Base-by-base conservation (phyloP, 2,797 vertebrate species). In the Sebastes paucispinis region DNA sequence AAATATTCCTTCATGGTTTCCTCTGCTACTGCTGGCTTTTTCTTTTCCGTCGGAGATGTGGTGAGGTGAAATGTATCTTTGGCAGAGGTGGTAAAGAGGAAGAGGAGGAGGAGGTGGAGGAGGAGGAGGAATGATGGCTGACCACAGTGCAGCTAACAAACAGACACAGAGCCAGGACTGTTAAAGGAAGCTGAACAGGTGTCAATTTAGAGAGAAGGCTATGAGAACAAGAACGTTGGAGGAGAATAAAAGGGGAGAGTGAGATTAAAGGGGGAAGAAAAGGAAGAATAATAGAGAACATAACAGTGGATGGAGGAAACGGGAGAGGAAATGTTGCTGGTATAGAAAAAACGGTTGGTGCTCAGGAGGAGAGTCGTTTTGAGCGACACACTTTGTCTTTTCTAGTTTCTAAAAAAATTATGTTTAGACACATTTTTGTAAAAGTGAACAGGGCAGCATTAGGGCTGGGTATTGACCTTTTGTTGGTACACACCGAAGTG, bases 31-130 rank as follows among this genome's bases (percentile, higher is more conserved):
- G 81, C 72, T 25, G 65, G 39, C 72, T 80, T 80, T 83, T 83
- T 80, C 70, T 74, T 80, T 77, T 82, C 83, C 72, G 60, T 85
- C 20, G 13, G 79, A 81, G 78, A 87, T 83, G 86, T 83, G 89
- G 87, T 80, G 73, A 87, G 70, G 71, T 86, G 83, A 92, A 91
- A 91, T 91, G 92, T 91, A 89, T 91, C 91, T 90, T 91, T 93
- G 91, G 91, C 87, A 87, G 71, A 82, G 69, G 13, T 69, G 76
- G 58, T 60, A 71, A 58, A 12, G 81, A 74, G 64, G 34, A 70
- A 47, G 75, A 71, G 69, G 24, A 76, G 75, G 75, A 69, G 69
- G n/a, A 78, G 75, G 77, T 55, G 24, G 24, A 87, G 77, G 75
- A 78, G 75, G 77, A 55, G 75, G 71, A 87, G 77, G 75, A 84